These are phyloP conservation scores for Apamea monoglypha DNA, from an alignment of 2,888 invertebrate species.

Conservation along the genomic window DNA sequence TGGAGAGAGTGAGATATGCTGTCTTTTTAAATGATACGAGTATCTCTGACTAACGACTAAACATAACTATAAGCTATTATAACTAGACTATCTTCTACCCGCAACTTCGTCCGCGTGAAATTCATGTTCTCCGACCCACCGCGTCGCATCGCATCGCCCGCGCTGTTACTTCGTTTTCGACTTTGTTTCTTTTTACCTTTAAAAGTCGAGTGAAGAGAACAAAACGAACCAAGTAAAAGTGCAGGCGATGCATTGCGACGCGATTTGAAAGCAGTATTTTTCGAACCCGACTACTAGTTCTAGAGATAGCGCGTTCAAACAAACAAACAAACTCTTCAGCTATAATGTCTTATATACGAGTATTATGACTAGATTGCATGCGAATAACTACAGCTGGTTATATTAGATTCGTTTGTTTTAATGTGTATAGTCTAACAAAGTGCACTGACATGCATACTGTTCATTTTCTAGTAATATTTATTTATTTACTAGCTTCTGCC, in stretches of 20 bases:
- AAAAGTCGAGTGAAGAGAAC: too few relatives aligned
- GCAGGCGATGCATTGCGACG: too few relatives aligned
- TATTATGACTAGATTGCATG: conserved; percentile 14
- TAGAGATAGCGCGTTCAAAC: too few relatives aligned
- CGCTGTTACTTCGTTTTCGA: background rate
- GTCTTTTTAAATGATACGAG: conserved; percentile 32
- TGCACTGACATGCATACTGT: background rate
- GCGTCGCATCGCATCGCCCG: background rate
- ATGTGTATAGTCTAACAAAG: background rate
- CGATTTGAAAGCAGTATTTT: too few relatives aligned
- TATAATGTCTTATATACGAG: too few relatives aligned
- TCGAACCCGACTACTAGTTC: too few relatives aligned
- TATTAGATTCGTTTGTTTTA: conserved; percentile 4
- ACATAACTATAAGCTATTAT: background rate
- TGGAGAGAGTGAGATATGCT: conserved; percentile 51
- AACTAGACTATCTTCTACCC: too few relatives aligned
- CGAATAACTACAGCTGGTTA: conserved; percentile 7
- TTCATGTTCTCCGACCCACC: background rate
- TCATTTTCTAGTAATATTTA: background rate
- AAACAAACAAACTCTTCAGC: too few relatives aligned
- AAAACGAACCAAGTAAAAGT: too few relatives aligned
- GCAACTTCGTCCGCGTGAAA: background rate
- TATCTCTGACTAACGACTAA: conserved; percentile 25
- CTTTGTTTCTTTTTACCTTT: background rate
- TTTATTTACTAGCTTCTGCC: too few relatives aligned